Evolutionary conservation across 2,888 invertebrate genomes (phyloP), one percentile per base, ranked within the genome.

Genomic region (Tolmerus cingulatus): DNA sequence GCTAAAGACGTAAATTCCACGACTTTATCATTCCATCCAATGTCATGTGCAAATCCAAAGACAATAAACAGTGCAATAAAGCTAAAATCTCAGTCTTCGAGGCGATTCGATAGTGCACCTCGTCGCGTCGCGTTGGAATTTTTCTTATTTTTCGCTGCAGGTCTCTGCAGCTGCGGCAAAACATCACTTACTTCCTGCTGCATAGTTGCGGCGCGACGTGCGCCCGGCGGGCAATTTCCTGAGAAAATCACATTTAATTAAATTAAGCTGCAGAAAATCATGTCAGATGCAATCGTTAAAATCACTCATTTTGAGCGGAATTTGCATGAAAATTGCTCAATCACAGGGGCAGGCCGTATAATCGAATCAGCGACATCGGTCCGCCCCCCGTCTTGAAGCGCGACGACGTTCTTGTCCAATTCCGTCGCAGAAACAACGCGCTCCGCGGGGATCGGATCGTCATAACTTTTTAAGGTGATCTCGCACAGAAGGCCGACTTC

Each of bases 261-360:
- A 81, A 81, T 81, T 81, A 81, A 55, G 34, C 51, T 19, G 46
- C 55, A 34, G 30, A 55, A 55, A 55, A 55, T 16, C 30, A 78
- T 51, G 55, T 55, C 55, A 81, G 55, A 55, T 55, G 81, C 55
- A 81, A 81, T 81, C 81, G 81, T 55, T 66, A 66, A 66, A 66
- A 66, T 66, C 66, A 27, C 66, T 66, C 27, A 66, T 66, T 66
- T 66, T 66, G 23, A 66, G 66, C 66, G 66, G 9, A 81, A 81
- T 81, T 81, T 81, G 46, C 81, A 81, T 81, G 46, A 55, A 81
- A 81, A 81, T 81, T 81, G 81, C 81, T 81, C 55, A 81, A 77
- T 77, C 77, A 77, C n/a, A 46, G 19, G 37, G 19, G 30, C 40
- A 37, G 14, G 77, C 16, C n/a, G 34, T 27, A 19, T 40, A 77